Percentiles rank a stretch among this genome's conserved stretches.
Conservation (phyloP, 2,888 invertebrate species). For the Clostera curtula region DNA sequence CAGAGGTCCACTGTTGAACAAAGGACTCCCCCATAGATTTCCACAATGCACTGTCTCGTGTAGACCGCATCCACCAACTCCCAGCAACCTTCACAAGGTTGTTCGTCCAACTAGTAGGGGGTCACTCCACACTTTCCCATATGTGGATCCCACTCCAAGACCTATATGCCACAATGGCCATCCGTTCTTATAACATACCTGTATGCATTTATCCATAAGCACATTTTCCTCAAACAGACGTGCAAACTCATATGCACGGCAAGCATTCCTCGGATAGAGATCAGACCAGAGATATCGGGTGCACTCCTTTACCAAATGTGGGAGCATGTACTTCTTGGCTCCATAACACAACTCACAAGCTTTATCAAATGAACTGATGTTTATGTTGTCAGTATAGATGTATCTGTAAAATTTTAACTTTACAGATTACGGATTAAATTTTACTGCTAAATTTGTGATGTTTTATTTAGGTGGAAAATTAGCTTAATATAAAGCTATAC, state of each 20-base stretch:
- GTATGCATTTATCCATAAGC: slow-evolving; percentile 86
- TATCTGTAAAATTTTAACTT: slow-evolving; percentile 67
- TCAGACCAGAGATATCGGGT: slow-evolving; percentile 90
- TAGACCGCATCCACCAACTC: no score
- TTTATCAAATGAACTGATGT: slow-evolving; percentile 87
- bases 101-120: no score
- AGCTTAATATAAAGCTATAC: no score
- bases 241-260: slow-evolving; percentile 90
- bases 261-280: slow-evolving; percentile 85
- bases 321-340: slow-evolving; percentile 91
- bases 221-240: slow-evolving; percentile 88
- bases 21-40: no score
- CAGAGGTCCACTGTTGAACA: no score
- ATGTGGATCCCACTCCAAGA: no score
- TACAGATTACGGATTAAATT: slow-evolving; percentile 1
- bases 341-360: slow-evolving; percentile 92
- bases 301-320: slow-evolving; percentile 87
- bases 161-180: no score
- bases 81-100: no score
- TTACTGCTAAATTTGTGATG: not conserved
- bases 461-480: not conserved
- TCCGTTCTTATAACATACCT: slow-evolving; percentile 50
- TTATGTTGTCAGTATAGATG: slow-evolving; percentile 88
- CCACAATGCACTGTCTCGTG: no score
- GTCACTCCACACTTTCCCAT: no score